These are phyloP conservation scores for Meloidogyne chitwoodi DNA, from an alignment of 1,140 invertebrate genomes.

Conservation along the genomic window DNA sequence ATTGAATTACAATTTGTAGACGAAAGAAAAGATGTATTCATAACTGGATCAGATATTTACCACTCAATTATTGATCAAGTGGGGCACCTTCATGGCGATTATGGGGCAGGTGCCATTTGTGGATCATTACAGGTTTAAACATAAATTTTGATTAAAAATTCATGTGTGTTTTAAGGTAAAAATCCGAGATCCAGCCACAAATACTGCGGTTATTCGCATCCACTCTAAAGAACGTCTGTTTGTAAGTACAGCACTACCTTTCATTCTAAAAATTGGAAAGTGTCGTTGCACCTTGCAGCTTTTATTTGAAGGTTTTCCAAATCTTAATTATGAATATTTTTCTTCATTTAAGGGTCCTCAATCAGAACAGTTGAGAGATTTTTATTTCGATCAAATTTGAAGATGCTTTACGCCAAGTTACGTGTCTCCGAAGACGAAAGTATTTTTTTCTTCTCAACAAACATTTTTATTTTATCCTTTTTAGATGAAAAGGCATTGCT, in stretches of 20 bases:
- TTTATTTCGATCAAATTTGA: conserved; percentile 16
- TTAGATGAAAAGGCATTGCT: conserved; percentile 15
- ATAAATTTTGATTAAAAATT: not conserved
- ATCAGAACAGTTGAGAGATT: conserved; percentile 24
- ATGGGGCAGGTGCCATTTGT: conserved; percentile 24
- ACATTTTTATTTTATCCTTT: not conserved
- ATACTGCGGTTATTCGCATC: conserved; percentile 21
- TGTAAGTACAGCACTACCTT: conserved; percentile 24
- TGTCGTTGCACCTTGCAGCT: not conserved
- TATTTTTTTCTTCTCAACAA: conserved; percentile 13
- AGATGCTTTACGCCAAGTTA: conserved; percentile 18
- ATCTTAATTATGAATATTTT: not conserved
- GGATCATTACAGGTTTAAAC: conserved; percentile 18
- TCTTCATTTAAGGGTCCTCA: conserved; percentile 23
- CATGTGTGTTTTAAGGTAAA: conserved; percentile 17
- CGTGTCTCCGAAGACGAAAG: not conserved
- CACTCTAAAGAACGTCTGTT: conserved; percentile 6
- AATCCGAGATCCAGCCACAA: conserved; percentile 21
- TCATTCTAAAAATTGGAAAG: conserved; percentile 4
- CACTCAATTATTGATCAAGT: conserved; percentile 21
- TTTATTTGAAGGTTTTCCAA: conserved; percentile 7
- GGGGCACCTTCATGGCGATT: conserved; percentile 25
- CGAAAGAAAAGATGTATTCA: not conserved
- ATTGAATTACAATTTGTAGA: conserved; percentile 16
- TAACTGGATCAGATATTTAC: conserved; percentile 17